A percentile compares a stretch with the other conserved stretches of the same genome.
Evolutionary conservation across 2,113 vertebrate genomes (phyloP).

Genomic region (Albula glossodonta): DNA sequence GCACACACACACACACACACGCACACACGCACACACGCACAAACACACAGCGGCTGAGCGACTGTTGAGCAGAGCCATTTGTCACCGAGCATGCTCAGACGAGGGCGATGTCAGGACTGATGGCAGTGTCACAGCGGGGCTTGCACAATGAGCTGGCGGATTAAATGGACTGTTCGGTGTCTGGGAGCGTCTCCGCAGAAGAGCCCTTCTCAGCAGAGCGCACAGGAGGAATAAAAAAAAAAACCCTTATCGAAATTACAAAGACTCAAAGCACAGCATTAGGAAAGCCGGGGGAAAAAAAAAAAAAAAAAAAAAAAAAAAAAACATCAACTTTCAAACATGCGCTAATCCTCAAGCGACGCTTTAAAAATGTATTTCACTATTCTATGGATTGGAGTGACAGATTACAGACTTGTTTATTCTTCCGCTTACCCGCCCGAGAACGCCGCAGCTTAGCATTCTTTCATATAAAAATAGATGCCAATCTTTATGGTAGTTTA

Average conservation of each 20-base stretch:
- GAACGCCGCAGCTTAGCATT: not conserved
- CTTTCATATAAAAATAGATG: not conserved
- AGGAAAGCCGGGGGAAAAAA: not conserved
- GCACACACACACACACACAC: not conserved
- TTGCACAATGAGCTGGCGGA: conserved; percentile 48
- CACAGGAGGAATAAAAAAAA: not conserved
- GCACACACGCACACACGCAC: not conserved
- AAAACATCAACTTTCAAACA: conserved; percentile 27
- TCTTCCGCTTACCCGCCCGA: not conserved
- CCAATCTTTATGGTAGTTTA: not conserved
- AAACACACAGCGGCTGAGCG: not conserved
- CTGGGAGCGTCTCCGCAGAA: not conserved
- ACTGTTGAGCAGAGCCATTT: conserved; percentile 7
- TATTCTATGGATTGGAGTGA: conserved; percentile 21
- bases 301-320: too few species aligned
- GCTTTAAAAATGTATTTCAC: conserved; percentile 2
- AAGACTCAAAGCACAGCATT: not conserved
- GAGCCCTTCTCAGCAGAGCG: not conserved
- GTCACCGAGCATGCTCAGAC: conserved; percentile 23
- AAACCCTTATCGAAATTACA: not conserved
- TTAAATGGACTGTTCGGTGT: conserved; percentile 36
- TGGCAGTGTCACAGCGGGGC: conserved; percentile 45
- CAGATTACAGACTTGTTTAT: conserved; percentile 19
- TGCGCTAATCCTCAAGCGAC: conserved; percentile 25
- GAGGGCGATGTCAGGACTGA: conserved; percentile 51